phyloP scores from a whole-genome alignment of 2,797 vertebrate genomes.

The Halcyon badia region DNA sequence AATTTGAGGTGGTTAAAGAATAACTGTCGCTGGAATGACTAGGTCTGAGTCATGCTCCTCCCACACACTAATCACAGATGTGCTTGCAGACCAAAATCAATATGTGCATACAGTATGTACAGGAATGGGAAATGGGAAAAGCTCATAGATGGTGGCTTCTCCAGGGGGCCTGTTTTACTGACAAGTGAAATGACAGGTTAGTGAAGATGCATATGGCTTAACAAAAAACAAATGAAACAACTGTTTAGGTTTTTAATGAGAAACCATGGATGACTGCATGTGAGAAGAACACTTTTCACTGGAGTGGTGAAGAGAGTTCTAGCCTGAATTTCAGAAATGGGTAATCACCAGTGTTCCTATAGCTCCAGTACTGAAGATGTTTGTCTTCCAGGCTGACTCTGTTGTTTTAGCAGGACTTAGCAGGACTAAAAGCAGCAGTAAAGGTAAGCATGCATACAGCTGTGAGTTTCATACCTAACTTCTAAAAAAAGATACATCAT shows the following conservation, averaged over 20 bases:
- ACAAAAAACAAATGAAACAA: not conserved
- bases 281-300: not conserved
- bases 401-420: not conserved
- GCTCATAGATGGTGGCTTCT: not conserved
- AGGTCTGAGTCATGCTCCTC: conserved; percentile 39
- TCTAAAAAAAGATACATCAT: not conserved
- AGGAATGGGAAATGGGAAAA: not conserved
- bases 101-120: not conserved
- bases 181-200: not conserved
- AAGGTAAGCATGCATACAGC: not conserved
- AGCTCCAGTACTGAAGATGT: not conserved
- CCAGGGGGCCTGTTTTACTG: not conserved
- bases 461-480: not conserved
- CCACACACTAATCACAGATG: not conserved
- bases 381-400: not conserved
- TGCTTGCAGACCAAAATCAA: conserved; percentile 3
- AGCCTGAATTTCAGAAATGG: not conserved
- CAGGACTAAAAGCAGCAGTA: not conserved
- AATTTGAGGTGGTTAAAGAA: conserved; percentile 27
- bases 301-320: not conserved
- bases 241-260: not conserved
- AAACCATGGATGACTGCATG: not conserved
- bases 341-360: not conserved
- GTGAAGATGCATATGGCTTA: not conserved
- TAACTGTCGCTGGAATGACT: conserved; percentile 35